phyloP scores from a whole-genome alignment of 2,888 invertebrate species.

The Daptonema setosum region DNA sequence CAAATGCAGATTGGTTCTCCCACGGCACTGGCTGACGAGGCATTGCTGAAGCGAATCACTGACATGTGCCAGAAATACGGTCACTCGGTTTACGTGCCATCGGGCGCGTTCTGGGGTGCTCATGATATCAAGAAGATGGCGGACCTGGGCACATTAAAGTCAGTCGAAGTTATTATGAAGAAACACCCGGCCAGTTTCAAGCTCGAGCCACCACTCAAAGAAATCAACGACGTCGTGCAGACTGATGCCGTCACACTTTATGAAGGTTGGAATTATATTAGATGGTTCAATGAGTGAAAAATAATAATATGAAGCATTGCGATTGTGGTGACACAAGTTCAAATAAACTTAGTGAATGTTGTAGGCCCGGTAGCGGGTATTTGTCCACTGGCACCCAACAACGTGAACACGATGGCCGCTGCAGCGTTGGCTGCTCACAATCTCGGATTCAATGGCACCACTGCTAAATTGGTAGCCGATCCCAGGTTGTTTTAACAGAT shows the following conservation, averaged over 20 bases:
- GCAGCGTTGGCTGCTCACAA: constrained; percentile 35
- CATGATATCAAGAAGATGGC: constrained; percentile 38
- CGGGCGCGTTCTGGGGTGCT: constrained; percentile 38
- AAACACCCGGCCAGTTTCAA: constrained; percentile 36
- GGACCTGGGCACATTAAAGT: constrained; percentile 33
- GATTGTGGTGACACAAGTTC: background rate
- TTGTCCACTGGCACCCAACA: constrained; percentile 38
- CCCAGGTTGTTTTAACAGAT: constrained; percentile 27
- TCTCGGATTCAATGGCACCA: constrained; percentile 35
- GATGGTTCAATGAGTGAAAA: too few relatives aligned
- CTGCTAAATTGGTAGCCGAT: constrained; percentile 34
- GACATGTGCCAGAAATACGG: constrained; percentile 17
- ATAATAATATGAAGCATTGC: too few relatives aligned
- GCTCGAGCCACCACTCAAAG: constrained; percentile 30
- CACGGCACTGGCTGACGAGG: constrained; percentile 33
- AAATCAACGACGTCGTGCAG: constrained; percentile 25
- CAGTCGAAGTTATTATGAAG: constrained; percentile 35
- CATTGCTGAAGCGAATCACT: constrained; percentile 24
- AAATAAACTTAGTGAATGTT: background rate
- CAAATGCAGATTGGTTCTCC: constrained; percentile 35
- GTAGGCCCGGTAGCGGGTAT: constrained; percentile 35
- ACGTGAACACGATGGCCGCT: constrained; percentile 40
- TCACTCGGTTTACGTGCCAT: constrained; percentile 34
- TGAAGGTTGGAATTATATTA: constrained; percentile 27
- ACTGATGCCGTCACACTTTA: constrained; percentile 28